Evolutionary conservation across 2,888 invertebrate genomes (phyloP).

Genomic region (Pollenia amentaria): DNA sequence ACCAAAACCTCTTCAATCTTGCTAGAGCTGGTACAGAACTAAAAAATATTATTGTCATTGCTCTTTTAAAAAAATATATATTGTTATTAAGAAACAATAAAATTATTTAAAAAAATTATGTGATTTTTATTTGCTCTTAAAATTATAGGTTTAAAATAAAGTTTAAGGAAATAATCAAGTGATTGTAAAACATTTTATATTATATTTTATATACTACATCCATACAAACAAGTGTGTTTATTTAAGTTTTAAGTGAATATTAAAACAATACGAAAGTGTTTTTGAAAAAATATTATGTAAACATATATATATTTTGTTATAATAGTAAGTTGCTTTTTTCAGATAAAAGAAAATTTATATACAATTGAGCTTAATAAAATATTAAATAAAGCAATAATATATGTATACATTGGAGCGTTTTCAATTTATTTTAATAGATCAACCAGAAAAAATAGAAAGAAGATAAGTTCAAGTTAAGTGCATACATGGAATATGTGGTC

Average conservation of each 20-base stretch:
- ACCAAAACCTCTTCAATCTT: neutral
- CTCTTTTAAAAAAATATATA: conserved; percentile 1
- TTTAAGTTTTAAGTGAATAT: conserved; percentile 46
- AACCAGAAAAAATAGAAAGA: too few relatives aligned
- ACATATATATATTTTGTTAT: conserved; percentile 9
- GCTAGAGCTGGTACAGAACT: neutral
- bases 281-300: conserved; percentile 21
- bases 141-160: conserved; percentile 27
- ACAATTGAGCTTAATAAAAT: neutral
- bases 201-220: conserved; percentile 9
- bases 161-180: conserved; percentile 18
- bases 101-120: conserved; percentile 22
- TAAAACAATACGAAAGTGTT: conserved; percentile 33
- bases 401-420: too few relatives aligned
- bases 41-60: conserved; percentile 15
- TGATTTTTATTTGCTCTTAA: conserved; percentile 57
- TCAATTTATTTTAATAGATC: too few relatives aligned
- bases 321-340: conserved; percentile 21
- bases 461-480: too few relatives aligned
- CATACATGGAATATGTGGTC: too few relatives aligned
- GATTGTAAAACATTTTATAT: conserved; percentile 20
- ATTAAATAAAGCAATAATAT: too few relatives aligned
- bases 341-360: conserved; percentile 25
- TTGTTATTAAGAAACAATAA: neutral
- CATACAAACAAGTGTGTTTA: conserved; percentile 19